Conservation (phyloP, 2,797 vertebrate genomes). For the Pangasius krempfi region DNA sequence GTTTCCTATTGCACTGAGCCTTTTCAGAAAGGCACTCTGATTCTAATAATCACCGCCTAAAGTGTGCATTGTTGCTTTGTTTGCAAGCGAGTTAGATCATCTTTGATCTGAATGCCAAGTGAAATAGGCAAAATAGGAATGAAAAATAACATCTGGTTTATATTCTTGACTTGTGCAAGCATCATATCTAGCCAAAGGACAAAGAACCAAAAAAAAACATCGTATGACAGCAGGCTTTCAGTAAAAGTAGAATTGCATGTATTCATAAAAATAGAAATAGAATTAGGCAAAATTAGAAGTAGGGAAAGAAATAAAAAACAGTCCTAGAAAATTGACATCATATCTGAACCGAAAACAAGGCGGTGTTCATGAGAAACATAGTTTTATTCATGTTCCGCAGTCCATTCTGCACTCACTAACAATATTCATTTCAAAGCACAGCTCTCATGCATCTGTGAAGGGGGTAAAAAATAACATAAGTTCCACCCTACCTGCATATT, state of each 20-base stretch:
- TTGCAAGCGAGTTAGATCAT: slow-evolving; percentile 61
- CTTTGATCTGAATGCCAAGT: slow-evolving; percentile 64
- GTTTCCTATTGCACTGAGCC: slow-evolving; percentile 66
- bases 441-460: slow-evolving; percentile 47
- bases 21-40: slow-evolving; percentile 71
- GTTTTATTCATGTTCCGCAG: slow-evolving; percentile 38
- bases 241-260: slow-evolving; percentile 39
- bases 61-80: slow-evolving; percentile 67
- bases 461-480: slow-evolving; percentile 49
- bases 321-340: slow-evolving; percentile 14
- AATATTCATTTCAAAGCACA: slow-evolving; percentile 56
- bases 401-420: slow-evolving; percentile 34
- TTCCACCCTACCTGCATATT: slow-evolving; percentile 68
- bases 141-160: slow-evolving; percentile 62
- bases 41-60: slow-evolving; percentile 74
- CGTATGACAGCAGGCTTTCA: slow-evolving; percentile 41
- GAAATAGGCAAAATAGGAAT: slow-evolving; percentile 60
- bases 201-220: slow-evolving; percentile 41
- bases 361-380: slow-evolving; percentile 43
- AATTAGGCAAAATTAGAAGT: slow-evolving; percentile 34
- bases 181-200: slow-evolving; percentile 55
- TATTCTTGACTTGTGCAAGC: slow-evolving; percentile 54
- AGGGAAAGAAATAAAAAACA: slow-evolving; percentile 22
- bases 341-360: slow-evolving; percentile 21
- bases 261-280: slow-evolving; percentile 45